Base-by-base conservation (phyloP, 2,113 vertebrate species). In the Circaetus gallicus region DNA sequence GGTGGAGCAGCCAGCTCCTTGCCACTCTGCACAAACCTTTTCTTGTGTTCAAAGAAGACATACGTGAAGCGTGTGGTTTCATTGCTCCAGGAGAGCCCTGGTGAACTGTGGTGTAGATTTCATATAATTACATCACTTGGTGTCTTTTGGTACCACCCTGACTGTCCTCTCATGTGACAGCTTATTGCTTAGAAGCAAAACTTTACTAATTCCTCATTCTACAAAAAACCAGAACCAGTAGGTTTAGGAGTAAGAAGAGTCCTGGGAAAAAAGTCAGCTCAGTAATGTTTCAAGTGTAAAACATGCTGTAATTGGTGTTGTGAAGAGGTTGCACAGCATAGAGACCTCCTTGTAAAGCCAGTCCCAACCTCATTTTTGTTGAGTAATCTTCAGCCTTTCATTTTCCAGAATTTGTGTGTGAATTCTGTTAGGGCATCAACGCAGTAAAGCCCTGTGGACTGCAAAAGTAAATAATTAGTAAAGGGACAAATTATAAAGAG, bases 21-120 rank as follows among this genome's bases (percentile, higher is more conserved):
- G 66, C 28, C 22, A 25, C 43, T 50, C 38, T 11, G 34, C 38
- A 32, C 15, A n/a, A 56, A 53, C 17, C 29, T 45, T 47, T 20
- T 40, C 19, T 20, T 24, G 10, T 58, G 18, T 24, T 43, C 14
- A 16, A 11, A 19, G 32, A 49, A 29, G 26, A 24, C 21, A 11
- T 7, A 7, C 0, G 0, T 61, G 21, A 49, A 45, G 11, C 7
- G 7, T 7, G 13, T 29, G 3, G 16, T 86, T 62, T 20, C 9
- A 16, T 24, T 84, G 16, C 25, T 67, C 16, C 32, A 50, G 20
- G 21, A 56, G 26, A 73, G 38, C 26, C 7, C 7, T 24, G 28
- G 29, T 25, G 16, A 43, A 18, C 24, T 26, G 12, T 10, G 42
- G 28, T 61, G 16, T 7, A 11, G 53, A 0, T 78, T 61, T 20